Base-by-base conservation (phyloP, 2,113 vertebrate species). In the Sphaerodactylus townsendi region DNA sequence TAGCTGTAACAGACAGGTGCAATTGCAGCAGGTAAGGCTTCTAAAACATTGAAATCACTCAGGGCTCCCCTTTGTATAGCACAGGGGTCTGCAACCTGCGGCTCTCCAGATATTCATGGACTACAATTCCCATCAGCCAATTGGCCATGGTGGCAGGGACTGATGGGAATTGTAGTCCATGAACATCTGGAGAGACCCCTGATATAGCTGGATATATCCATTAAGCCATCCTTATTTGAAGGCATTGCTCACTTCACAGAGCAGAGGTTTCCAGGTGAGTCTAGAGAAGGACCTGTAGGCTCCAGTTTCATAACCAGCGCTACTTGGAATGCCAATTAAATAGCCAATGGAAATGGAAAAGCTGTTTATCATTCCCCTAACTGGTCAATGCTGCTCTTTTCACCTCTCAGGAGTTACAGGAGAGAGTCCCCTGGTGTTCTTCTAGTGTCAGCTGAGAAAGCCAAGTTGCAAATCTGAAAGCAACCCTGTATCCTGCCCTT, bases 1-100 rank as follows among this genome's bases (percentile, higher is more conserved):
- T 99, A 99, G 94, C 98, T 99, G 95, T 39, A 82, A 96, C 90
- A 93, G 84, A 76, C 77, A 66, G 53, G 37, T 90, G 48, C 2
- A 9, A n/a, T 59, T 87, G 75, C 90, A 48, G 86, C 84, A 59
- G 8, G 33, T 70, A 71, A 79, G 78, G 69, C 68, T 82, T 80
- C 9, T 39, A 53, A 44, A 62, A 37, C 28, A 1, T 5, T 44
- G 64, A 39, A 65, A 72, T 25, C 30, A 64, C 28, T 17, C 21
- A 50, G 6, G n/a, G 7, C n/a, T n/a, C 53, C 37, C 39, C 50
- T 78, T 44, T 41, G n/a, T n/a, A n/a, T n/a, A n/a, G n/a, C n/a
- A n/a, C n/a, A n/a, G n/a, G n/a, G n/a, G n/a, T n/a, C n/a, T n/a
- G n/a, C n/a, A n/a, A n/a, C n/a, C n/a, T n/a, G n/a, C n/a, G n/a